Percentiles rank a stretch among this genome's conserved stretches.
Conservation (phyloP, 2,113 vertebrate genomes). For the Syngnathoides biaculeatus region DNA sequence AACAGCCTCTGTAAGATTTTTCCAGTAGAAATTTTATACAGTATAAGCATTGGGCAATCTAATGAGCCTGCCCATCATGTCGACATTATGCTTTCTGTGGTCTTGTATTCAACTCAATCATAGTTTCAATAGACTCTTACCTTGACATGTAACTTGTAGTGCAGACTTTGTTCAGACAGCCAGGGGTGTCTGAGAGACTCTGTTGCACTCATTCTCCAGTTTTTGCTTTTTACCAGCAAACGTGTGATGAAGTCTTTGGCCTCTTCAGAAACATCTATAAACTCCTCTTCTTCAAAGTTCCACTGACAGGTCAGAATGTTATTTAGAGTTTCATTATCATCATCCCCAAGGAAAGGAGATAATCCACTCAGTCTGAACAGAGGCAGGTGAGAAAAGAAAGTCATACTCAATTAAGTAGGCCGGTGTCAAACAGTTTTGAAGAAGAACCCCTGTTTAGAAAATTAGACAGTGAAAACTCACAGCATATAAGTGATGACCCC, state of each 20-base stretch:
- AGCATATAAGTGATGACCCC: slow-evolving; percentile 97
- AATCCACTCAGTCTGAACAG: slow-evolving; percentile 84
- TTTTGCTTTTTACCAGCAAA: slow-evolving; percentile 93
- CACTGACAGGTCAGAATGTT: slow-evolving; percentile 92
- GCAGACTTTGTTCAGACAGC: slow-evolving; percentile 85
- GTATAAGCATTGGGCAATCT: too few species aligned
- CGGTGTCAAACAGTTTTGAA: background rate
- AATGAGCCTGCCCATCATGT: background rate
- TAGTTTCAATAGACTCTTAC: slow-evolving; percentile 49
- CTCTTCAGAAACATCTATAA: slow-evolving; percentile 83
- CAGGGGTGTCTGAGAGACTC: slow-evolving; percentile 90
- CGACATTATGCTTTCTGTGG: too few species aligned
- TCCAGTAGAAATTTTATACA: background rate
- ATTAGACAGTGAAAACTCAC: slow-evolving; percentile 69
- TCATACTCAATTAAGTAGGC: background rate
- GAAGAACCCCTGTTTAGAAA: background rate
- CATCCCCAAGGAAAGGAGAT: slow-evolving; percentile 93
- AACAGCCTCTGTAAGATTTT: background rate
- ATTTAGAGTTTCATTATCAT: slow-evolving; percentile 92
- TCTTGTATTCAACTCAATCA: background rate
- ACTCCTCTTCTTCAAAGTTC: slow-evolving; percentile 92
- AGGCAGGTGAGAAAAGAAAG: slow-evolving; percentile 1
- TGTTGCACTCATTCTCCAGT: slow-evolving; percentile 94
- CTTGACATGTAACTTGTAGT: slow-evolving; percentile 78
- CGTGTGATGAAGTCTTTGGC: slow-evolving; percentile 93